Evolutionary conservation across 2,888 invertebrate genomes (phyloP).

Genomic region (Zaprionus obscuricornis): DNA sequence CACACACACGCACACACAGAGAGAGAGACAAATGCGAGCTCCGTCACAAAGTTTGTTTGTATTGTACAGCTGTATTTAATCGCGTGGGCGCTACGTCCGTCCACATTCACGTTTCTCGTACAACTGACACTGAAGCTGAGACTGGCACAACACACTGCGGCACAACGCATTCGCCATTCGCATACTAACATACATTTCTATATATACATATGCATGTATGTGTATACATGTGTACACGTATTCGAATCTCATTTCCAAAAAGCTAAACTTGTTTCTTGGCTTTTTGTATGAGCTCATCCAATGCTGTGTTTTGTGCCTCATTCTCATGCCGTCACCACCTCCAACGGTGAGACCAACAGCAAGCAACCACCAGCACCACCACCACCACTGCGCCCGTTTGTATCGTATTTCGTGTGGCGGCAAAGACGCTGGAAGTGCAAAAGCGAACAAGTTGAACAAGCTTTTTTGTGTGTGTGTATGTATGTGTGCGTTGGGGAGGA

Average conservation of each 20-base stretch:
- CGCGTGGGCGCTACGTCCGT: slow-evolving; percentile 51
- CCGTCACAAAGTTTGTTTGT: slow-evolving; percentile 45
- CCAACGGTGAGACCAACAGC: no score
- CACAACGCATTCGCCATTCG: slow-evolving; percentile 31
- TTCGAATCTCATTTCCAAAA: slow-evolving; percentile 62
- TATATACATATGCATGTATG: no score
- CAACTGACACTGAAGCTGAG: slow-evolving; percentile 65
- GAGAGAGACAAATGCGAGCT: slow-evolving; percentile 18
- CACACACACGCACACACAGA: slow-evolving; percentile 21
- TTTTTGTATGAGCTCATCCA: slow-evolving; percentile 72
- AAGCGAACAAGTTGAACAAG: slow-evolving; percentile 48
- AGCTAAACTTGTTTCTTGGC: slow-evolving; percentile 71
- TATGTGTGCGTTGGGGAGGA: slow-evolving; percentile 50
- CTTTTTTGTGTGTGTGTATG: slow-evolving; percentile 41
- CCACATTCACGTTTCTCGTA: slow-evolving; percentile 57
- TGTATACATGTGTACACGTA: not conserved
- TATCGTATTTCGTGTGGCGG: slow-evolving; percentile 44
- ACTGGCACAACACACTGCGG: slow-evolving; percentile 48
- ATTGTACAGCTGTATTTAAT: slow-evolving; percentile 6
- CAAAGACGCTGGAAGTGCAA: slow-evolving; percentile 67
- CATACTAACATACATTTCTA: slow-evolving; percentile 1
- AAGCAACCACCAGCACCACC: slow-evolving; percentile 9
- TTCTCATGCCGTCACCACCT: slow-evolving; percentile 34
- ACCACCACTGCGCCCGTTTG: slow-evolving; percentile 12
- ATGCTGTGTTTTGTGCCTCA: slow-evolving; percentile 35